A percentile compares a stretch with the other conserved stretches of the same genome.
Conservation (phyloP, 2,888 invertebrate genomes). For the Epicampocera succincta region DNA sequence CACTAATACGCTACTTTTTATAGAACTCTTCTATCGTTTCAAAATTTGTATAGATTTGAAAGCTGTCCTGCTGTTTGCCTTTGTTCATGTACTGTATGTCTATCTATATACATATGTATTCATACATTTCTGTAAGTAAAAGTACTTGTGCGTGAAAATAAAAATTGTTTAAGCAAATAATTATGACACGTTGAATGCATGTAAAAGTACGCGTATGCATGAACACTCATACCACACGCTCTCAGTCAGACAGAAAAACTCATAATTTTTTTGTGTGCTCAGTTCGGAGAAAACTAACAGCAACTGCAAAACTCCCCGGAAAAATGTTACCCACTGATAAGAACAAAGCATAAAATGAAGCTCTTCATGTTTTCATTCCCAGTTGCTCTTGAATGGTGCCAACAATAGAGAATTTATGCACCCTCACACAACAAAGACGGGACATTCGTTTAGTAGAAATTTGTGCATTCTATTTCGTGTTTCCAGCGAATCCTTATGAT, state of each 20-base stretch:
- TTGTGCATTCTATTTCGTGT: constrained; percentile 16
- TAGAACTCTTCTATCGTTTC: too few relatives aligned
- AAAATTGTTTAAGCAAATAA: constrained; percentile 39
- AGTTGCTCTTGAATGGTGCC: constrained; percentile 14
- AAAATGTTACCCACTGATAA: constrained; percentile 42
- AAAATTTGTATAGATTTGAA: too few relatives aligned
- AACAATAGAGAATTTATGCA: constrained; percentile 44
- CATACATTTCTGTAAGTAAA: too few relatives aligned
- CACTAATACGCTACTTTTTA: too few relatives aligned
- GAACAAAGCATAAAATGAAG: constrained; percentile 27
- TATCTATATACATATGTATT: too few relatives aligned
- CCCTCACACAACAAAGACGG: constrained; percentile 18
- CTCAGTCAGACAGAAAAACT: background rate
- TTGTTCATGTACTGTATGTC: too few relatives aligned
- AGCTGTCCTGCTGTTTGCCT: too few relatives aligned
- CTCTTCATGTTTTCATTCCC: background rate
- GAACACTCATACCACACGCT: background rate
- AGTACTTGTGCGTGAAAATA: background rate
- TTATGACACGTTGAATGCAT: constrained; percentile 36
- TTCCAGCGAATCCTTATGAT: background rate
- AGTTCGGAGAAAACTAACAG: too few relatives aligned
- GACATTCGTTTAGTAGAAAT: background rate
- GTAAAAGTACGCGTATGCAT: constrained; percentile 3
- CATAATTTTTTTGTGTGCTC: background rate
- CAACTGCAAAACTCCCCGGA: background rate